Evolutionary conservation across 92 coral and sea anemone genomes (phyloP), one percentile per base, ranked within the genome.

Genomic region (Heteractis magnifica): DNA sequence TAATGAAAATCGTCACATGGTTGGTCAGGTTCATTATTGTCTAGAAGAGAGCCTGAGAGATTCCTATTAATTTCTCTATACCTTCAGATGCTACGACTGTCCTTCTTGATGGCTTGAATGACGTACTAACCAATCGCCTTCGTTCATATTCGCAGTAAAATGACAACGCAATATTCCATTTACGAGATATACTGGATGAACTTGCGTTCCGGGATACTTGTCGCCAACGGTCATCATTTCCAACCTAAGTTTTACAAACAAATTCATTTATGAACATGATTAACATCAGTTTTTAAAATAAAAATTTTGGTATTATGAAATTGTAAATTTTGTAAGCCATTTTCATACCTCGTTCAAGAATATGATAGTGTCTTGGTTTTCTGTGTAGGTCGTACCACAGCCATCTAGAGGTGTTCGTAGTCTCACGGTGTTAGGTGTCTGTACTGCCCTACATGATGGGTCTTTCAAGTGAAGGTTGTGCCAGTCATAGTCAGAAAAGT

Each of bases 391-490:
- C 6, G 81, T 78, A n/a, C 81, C 81, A 55, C 81, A 78, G 48
- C 81, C 81, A 34, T 55, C 23, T 16, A 78, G 62, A 20, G 81
- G 64, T 14, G 81, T 12, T 14, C 81, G 81, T 16, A 78, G 65
- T 10, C 53, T 50, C 70, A 87, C 70, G 65, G 53, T 72, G 62
- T 78, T 51, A 26, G 78, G 50, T n/a, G 56, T 76, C 15, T 59
- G 65, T 9, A 81, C 82, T 50, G 83, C 90, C 4, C 65, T 65
- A 34, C 90, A 87, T 1, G 71, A 5, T 52, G 74, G 56, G 73
- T 76, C 78, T 20, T 71, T 49, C 56, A 87, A 83, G 34, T 87
- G 90, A 48, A 87, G 75, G 41, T 59, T 51, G 10, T 83, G 41
- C 52, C 82, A 76, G 77, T 87, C 79, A 44, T 82, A 56, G 60